Evolutionary conservation across 2,113 vertebrate species (phyloP), one percentile per base, ranked within the genome.

Genomic region (Perognathus longimembris): DNA sequence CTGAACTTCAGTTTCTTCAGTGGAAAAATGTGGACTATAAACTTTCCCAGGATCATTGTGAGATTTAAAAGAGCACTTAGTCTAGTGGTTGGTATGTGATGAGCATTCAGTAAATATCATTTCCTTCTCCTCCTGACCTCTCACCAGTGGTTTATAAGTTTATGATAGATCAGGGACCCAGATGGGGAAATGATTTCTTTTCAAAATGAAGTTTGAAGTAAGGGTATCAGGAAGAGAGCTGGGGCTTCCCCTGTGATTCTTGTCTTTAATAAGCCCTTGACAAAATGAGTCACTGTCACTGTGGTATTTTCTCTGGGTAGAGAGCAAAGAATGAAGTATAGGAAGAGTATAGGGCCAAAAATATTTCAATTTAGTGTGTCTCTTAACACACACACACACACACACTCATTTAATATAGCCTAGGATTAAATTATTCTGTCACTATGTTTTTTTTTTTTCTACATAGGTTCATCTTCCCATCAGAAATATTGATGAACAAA

Each of bases 131-230:
- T 9, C 7, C 76, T 22, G 12, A 57, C 8, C 14, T 89, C 20
- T 79, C 45, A 77, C 22, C 36, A 42, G 66, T 63, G 8, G 67
- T 86, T 91, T 28, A 38, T 32, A 71, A 80, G 67, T 85, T 92
- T 87, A 67, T 69, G 63, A 86, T 79, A 84, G 67, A 36, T 93
- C 54, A 84, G 57, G 64, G 45, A 86, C 38, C 15, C 57, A 84
- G 66, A 70, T 70, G 36, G 93, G 24, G 34, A 90, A 91, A 92
- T 76, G 38, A n/a, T 34, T 86, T 79, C 45, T 79, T 94, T 92
- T 93, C 50, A 87, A 83, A 91, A 86, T 76, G 80, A 86, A 80
- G 91, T 96, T 91, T 94, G 36, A 80, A 83, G 57, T 67, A 61
- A 76, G 12, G 17, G 8, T 69, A 69, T 79, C 36, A 93, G 88